These are phyloP conservation scores for Phocides pigmalion DNA, from an alignment of 1,140 invertebrate genomes.

Conservation along the genomic window DNA sequence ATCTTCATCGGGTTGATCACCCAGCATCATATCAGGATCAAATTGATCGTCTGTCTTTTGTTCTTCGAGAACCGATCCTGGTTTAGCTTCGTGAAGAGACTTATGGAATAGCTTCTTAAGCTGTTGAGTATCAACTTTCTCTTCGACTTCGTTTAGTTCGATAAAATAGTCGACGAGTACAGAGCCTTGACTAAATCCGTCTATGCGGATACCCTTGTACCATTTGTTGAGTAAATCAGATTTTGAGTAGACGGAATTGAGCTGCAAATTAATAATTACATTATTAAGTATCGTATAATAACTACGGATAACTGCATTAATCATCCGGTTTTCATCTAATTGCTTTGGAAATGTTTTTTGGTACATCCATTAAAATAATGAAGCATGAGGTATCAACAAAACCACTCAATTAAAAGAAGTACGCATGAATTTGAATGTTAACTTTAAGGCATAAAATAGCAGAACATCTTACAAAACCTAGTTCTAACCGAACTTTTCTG, in stretches of 20 bases:
- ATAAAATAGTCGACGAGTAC: conserved; percentile 95
- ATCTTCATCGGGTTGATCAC: conserved; percentile 83
- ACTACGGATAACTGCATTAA: no score
- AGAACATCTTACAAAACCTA: no score
- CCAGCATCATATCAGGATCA: conserved; percentile 75
- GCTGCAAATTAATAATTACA: conserved; percentile 82
- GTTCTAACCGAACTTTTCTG: no score
- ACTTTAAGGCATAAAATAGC: no score
- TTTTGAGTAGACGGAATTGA: conserved; percentile 91
- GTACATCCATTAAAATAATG: no score
- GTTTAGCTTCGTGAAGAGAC: conserved; percentile 85
- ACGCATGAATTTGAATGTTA: no score
- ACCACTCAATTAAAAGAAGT: no score
- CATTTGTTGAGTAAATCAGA: conserved; percentile 90
- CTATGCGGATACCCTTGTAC: conserved; percentile 94
- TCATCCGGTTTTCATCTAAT: no score
- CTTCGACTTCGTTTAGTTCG: conserved; percentile 90
- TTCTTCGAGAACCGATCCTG: conserved; percentile 76
- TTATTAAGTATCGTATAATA: no score
- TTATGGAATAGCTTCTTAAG: conserved; percentile 93
- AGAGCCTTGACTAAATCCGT: conserved; percentile 93
- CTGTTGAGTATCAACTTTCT: conserved; percentile 91
- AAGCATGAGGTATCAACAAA: no score
- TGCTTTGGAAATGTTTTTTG: no score
- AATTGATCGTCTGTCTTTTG: conserved; percentile 57